Evolutionary conservation across 2,888 invertebrate species (phyloP).

Genomic region (Andrena praecox): DNA sequence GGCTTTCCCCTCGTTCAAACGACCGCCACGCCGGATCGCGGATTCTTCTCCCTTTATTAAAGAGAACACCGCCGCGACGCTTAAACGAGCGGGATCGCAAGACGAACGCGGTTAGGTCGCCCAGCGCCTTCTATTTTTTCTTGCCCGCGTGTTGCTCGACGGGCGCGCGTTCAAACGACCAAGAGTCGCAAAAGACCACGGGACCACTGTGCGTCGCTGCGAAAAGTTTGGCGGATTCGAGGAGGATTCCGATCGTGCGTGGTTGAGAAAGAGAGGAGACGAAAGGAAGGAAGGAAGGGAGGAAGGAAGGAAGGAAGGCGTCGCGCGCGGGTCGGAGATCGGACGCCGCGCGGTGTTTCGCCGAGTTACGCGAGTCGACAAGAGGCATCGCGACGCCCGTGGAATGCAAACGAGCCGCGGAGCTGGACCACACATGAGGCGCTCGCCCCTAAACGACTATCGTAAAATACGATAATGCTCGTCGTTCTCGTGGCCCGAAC

Average conservation of each 20-base stretch:
- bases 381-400: constrained; percentile 78
- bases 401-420: constrained; percentile 79
- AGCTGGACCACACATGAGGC: constrained; percentile 79
- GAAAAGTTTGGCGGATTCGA: neutral
- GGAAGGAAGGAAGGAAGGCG: neutral
- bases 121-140: neutral
- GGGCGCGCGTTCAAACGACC: too few species aligned
- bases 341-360: neutral
- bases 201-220: too few species aligned
- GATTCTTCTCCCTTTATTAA: constrained; percentile 24
- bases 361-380: constrained; percentile 5
- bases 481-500: constrained; percentile 65
- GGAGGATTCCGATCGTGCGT: constrained; percentile 21
- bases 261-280: neutral
- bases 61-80: neutral
- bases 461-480: constrained; percentile 84
- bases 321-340: constrained; percentile 12
- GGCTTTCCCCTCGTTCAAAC: constrained; percentile 33
- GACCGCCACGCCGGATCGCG: neutral
- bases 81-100: neutral
- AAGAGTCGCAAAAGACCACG: too few species aligned
- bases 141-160: neutral
- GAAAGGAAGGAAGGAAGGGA: neutral
- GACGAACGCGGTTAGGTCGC: neutral
- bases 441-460: constrained; percentile 81